Evolutionary conservation across 2,888 invertebrate genomes (phyloP), one percentile per base, ranked within the genome.

Genomic region (Xanthia icteritia): DNA sequence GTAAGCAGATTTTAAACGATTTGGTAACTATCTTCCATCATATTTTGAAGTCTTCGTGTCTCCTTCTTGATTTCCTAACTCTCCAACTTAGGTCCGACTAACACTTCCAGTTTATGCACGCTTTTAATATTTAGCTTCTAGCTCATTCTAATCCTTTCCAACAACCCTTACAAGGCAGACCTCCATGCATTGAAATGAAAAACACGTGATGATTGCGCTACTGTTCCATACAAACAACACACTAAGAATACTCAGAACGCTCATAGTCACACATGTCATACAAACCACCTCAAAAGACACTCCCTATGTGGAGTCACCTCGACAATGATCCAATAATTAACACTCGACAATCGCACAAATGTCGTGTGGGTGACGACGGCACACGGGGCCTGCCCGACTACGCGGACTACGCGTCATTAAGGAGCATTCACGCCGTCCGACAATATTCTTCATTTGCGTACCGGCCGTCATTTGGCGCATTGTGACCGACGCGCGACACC

Each of bases 381-480:
- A 92, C 92, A 91, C 92, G 92, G 92, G 91, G 92, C 90, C 90
- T 88, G 89, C 88, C 91, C 89, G 92, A 92, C 64, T 68, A 64
- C 89, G 91, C 94, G 91, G 92, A 92, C 64, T 68, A 64, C 89
- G 91, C 94, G 91, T 96, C 96, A 96, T 96, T 96, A 96, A 95
- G 96, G 94, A 93, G 95, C 91, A 96, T 96, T 96, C 96, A 96
- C 92, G 91, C 92, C 91, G 93, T 92, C 94, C 95, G 95, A 96
- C 96, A 96, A 96, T 96, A 96, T 96, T 96, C 96, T 96, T 96
- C 96, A 96, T 96, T 96, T 96, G 95, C 96, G 89, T 87, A 89
- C 87, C 86, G 92, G 93, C 90, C 95, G 94, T 96, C 96, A 96
- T 96, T 96, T 96, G 94, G 93, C 94, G 94, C 91, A 96, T 96